Evolutionary conservation across 2,888 invertebrate species (phyloP).

Genomic region (Tryphoninae sp.): DNA sequence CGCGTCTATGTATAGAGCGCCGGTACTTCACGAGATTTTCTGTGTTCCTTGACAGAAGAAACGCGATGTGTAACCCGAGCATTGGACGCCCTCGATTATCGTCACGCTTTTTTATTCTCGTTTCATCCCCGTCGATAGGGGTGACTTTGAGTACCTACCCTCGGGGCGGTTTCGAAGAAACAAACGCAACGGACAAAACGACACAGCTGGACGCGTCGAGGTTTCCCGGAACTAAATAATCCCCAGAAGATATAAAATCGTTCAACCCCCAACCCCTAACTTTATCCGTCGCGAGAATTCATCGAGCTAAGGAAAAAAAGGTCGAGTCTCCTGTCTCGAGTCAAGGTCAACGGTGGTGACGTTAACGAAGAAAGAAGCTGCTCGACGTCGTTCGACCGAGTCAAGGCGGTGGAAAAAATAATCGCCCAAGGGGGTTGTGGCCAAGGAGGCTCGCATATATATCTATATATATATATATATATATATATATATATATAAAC

Average conservation of each 20-base stretch:
- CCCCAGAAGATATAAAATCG: too few species aligned
- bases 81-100: conserved; percentile 43
- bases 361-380: conserved; percentile 27
- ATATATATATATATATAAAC: background rate
- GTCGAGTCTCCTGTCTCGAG: background rate
- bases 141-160: too few species aligned
- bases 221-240: too few species aligned
- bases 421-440: conserved; percentile 24
- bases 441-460: conserved; percentile 2
- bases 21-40: conserved; percentile 6
- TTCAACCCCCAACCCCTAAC: too few species aligned
- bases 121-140: too few species aligned
- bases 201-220: too few species aligned
- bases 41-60: conserved; percentile 26
- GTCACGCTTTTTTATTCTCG: conserved; percentile 10
- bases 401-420: conserved; percentile 27
- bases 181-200: too few species aligned
- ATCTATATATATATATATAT: background rate
- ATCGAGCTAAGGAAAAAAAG: too few species aligned
- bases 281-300: too few species aligned
- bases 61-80: conserved; percentile 8
- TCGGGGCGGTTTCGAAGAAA: background rate
- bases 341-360: conserved; percentile 17
- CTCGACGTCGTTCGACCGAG: conserved; percentile 16
- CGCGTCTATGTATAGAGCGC: background rate